Evolutionary conservation across 2,797 vertebrate genomes (phyloP).

Genomic region (Anguilla obscura): DNA sequence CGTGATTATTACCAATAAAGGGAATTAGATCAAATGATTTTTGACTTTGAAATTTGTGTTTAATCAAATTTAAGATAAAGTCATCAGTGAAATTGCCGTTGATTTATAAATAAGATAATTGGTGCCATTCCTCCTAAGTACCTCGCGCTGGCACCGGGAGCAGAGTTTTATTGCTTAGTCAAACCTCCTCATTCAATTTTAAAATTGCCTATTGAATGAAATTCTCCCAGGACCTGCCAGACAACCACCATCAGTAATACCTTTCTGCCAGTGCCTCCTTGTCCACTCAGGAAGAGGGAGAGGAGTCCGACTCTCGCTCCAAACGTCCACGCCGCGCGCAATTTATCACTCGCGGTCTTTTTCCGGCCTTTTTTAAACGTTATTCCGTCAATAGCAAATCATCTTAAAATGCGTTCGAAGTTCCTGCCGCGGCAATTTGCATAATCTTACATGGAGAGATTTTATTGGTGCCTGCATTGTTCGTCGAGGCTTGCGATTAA

Average conservation of each 20-base stretch:
- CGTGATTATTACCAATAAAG: slow-evolving; percentile 69
- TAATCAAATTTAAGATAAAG: slow-evolving; percentile 88
- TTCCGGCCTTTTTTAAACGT: neutral
- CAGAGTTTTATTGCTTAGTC: slow-evolving; percentile 84
- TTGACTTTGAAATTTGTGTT: slow-evolving; percentile 78
- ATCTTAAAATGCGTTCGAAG: slow-evolving; percentile 13
- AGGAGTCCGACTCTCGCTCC: slow-evolving; percentile 31
- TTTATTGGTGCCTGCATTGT: neutral
- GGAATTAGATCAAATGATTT: slow-evolving; percentile 78
- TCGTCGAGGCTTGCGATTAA: neutral
- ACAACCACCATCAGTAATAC: slow-evolving; percentile 80
- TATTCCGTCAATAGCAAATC: slow-evolving; percentile 5
- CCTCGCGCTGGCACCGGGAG: slow-evolving; percentile 76
- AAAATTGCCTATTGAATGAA: slow-evolving; percentile 98
- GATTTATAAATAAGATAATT: slow-evolving; percentile 97
- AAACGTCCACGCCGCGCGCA: neutral
- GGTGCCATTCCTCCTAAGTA: slow-evolving; percentile 88
- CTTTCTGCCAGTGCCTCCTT: slow-evolving; percentile 76
- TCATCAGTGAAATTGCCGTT: slow-evolving; percentile 90
- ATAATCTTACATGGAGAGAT: slow-evolving; percentile 8
- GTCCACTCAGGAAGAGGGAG: slow-evolving; percentile 59
- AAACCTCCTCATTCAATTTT: slow-evolving; percentile 96
- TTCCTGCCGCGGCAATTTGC: slow-evolving; percentile 15
- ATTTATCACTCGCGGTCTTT: slow-evolving; percentile 19
- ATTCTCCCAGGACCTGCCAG: slow-evolving; percentile 77